Conservation (phyloP, 2,888 invertebrate species). For the Leptura quadrifasciata region DNA sequence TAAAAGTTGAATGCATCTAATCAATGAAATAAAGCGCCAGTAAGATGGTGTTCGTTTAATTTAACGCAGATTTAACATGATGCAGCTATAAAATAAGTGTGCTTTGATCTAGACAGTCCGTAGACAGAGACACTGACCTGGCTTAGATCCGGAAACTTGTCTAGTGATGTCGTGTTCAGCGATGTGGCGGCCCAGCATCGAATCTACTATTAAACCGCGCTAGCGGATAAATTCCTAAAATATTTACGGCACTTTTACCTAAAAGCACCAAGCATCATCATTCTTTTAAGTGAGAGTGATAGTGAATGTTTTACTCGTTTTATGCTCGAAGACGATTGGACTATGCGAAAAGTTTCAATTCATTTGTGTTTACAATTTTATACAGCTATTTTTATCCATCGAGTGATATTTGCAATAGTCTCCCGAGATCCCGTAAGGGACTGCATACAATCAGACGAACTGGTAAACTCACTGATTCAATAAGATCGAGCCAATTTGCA, state of each 20-base stretch:
- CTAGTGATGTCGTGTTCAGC: conserved; percentile 42
- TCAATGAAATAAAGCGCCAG: conserved; percentile 28
- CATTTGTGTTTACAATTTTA: neutral
- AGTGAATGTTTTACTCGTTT: neutral
- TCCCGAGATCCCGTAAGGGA: neutral
- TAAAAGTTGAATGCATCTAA: conserved; percentile 25
- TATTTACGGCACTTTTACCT: conserved; percentile 22
- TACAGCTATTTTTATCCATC: neutral
- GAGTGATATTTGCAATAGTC: too few species aligned
- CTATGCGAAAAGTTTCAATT: neutral
- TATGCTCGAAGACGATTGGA: neutral
- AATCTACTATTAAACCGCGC: conserved; percentile 24
- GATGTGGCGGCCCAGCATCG: conserved; percentile 22
- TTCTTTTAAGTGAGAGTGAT: conserved; percentile 1
- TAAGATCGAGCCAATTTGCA: too few species aligned
- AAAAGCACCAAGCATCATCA: conserved; percentile 7
- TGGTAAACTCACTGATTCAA: too few species aligned
- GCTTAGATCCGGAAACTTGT: conserved; percentile 52
- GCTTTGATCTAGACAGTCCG: conserved; percentile 52
- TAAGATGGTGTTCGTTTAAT: conserved; percentile 27
- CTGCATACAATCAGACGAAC: too few species aligned
- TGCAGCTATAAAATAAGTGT: conserved; percentile 35
- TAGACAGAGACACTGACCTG: conserved; percentile 59
- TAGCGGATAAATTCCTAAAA: conserved; percentile 20
- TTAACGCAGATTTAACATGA: conserved; percentile 34